Conservation (phyloP, 2,113 vertebrate genomes). For the Dasyornis broadbenti region DNA sequence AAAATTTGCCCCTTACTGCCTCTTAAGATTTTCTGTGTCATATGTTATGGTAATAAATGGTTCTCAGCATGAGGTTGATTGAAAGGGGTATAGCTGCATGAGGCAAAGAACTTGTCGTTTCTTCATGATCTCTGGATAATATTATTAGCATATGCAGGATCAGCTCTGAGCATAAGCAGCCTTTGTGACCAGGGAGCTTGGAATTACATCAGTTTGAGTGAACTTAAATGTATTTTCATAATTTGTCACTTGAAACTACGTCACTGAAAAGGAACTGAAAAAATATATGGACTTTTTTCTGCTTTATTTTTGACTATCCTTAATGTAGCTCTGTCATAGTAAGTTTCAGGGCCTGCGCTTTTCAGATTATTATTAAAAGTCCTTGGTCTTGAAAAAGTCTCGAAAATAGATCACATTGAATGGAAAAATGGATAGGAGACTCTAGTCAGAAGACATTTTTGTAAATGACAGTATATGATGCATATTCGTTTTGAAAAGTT, state of each 20-base stretch:
- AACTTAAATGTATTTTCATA: not conserved
- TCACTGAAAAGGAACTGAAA: not conserved
- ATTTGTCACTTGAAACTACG: not conserved
- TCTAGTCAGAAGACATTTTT: not conserved
- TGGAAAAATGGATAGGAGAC: not conserved
- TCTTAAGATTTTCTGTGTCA: conserved; percentile 35
- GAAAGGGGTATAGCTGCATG: conserved; percentile 3
- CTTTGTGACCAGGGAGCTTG: not conserved
- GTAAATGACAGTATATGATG: not conserved
- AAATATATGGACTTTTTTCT: not conserved
- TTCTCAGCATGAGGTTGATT: conserved; percentile 53
- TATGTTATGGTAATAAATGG: conserved; percentile 39
- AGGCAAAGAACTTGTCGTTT: conserved; percentile 20
- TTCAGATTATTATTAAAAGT: not conserved
- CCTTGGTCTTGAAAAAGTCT: not conserved
- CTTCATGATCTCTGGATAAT: conserved; percentile 8
- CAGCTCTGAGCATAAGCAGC: not conserved
- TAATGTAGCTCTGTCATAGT: not conserved
- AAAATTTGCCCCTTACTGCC: conserved; percentile 49
- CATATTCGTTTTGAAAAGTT: not conserved
- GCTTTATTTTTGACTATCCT: not conserved
- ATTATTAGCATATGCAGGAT: conserved; percentile 11
- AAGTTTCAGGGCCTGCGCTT: not conserved
- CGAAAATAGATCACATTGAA: not conserved
- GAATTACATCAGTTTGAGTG: not conserved